Base-by-base conservation (phyloP, 2,797 vertebrate species). In the Bovichtus diacanthus region DNA sequence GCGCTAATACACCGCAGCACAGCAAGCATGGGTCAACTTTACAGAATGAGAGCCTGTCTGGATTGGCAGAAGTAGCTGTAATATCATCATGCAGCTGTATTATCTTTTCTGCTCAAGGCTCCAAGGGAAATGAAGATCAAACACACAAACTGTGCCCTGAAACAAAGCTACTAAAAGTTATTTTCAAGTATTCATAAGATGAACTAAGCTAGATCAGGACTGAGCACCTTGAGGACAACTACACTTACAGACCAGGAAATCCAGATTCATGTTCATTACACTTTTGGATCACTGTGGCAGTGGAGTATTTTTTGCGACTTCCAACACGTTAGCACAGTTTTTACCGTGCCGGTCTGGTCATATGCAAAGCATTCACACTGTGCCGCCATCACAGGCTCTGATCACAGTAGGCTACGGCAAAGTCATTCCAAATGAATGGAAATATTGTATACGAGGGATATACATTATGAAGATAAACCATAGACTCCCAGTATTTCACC, bases 1-100 rank as follows among this genome's bases (percentile, higher is more conserved):
- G 82, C 38, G 51, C 82, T 82, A 86, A 88, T 70, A 70, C 81
- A 78, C 82, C 23, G 16, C 81, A 76, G 84, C 87, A 77, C 84
- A 86, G 77, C 84, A 76, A 85, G 85, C 65, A 49, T 68, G 73
- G 91, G 90, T 92, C 87, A 88, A 55, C 47, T 69, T 81, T 50
- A 78, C 68, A 84, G 87, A 87, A 80, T 56, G 62, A 83, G 67
- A 83, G 80, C 70, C 78, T 81, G 86, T 88, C 81, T 82, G 71
- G 77, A 88, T 58, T 80, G 56, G 77, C 61, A 75, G 74, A 81
- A 89, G 81, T 82, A 84, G 86, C 85, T 77, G 76, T 44, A 76
- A 84, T 72, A 89, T 75, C 66, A 84, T 76, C 67, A n/a, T 23
- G 68, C 76, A 88, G 85, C 80, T 87, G 81, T 80, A 76, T 88